Conservation (phyloP, 1,140 invertebrate species). For the Eueides isabella region DNA sequence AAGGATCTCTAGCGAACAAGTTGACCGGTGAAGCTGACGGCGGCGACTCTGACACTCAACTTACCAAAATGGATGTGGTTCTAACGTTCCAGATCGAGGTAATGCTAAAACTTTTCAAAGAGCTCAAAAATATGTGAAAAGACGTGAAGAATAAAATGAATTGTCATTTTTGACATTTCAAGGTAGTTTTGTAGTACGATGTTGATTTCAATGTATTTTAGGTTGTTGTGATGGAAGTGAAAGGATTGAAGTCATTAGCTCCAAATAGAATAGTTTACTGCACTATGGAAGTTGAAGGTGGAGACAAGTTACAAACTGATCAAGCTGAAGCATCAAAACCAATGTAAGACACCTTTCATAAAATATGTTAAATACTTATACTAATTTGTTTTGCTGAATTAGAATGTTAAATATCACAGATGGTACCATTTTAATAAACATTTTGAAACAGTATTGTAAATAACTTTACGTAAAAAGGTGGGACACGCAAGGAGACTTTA, state of each 20-base stretch:
- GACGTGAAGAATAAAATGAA: neutral
- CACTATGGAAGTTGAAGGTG: slow-evolving; percentile 99
- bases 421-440: too few species aligned
- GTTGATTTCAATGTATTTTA: slow-evolving; percentile 71
- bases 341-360: slow-evolving; percentile 85
- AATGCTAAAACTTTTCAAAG: slow-evolving; percentile 53
- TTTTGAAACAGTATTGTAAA: too few species aligned
- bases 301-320: slow-evolving; percentile 99
- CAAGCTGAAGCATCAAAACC: slow-evolving; percentile 99
- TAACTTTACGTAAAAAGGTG: slow-evolving; percentile 84
- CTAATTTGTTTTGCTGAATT: too few species aligned
- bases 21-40: slow-evolving; percentile 91
- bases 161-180: neutral
- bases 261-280: slow-evolving; percentile 99
- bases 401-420: too few species aligned
- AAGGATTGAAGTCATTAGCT: slow-evolving; percentile 97
- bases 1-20: slow-evolving; percentile 94
- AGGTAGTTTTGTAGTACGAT: neutral
- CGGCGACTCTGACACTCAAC: slow-evolving; percentile 94
- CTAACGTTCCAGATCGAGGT: slow-evolving; percentile 98
- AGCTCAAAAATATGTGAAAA: neutral
- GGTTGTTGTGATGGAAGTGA: slow-evolving; percentile 99
- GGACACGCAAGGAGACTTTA: slow-evolving; percentile 99
- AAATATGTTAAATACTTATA: neutral
- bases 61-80: slow-evolving; percentile 98